Evolutionary conservation across 2,888 invertebrate species (phyloP).

Genomic region (Glaucopsyche alexis): DNA sequence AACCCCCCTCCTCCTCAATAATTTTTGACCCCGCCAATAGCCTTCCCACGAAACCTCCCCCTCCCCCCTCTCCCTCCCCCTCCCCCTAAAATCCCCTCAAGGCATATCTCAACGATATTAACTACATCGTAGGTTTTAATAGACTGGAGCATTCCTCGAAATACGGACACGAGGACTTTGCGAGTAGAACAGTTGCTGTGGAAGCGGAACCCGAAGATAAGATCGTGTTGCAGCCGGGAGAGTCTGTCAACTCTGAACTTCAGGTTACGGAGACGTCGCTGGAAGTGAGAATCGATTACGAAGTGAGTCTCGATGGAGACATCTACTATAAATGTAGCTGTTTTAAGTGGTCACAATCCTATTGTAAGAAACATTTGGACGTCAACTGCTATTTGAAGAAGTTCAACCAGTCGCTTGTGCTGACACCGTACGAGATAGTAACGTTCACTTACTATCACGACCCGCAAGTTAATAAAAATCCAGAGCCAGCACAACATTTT

Average conservation of each 20-base stretch:
- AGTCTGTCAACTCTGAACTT: background rate
- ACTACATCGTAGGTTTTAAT: background rate
- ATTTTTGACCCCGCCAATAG: too few species aligned
- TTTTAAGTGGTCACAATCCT: too few species aligned
- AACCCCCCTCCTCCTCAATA: too few species aligned
- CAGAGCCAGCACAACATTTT: too few species aligned
- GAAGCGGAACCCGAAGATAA: background rate
- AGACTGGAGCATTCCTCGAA: background rate
- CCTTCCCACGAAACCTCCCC: too few species aligned
- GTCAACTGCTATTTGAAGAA: background rate
- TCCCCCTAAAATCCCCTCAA: too few species aligned
- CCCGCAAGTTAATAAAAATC: too few species aligned
- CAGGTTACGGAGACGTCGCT: slow-evolving; percentile 1
- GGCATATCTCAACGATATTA: too few species aligned
- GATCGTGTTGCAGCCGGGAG: background rate
- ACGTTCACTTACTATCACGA: too few species aligned
- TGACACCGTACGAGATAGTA: background rate
- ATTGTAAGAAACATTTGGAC: background rate
- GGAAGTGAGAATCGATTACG: too few species aligned
- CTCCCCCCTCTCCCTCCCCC: too few species aligned
- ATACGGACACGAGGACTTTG: background rate
- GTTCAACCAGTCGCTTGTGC: background rate
- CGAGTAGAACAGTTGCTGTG: background rate
- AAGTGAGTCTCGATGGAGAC: slow-evolving; percentile 11
- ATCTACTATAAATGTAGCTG: background rate